Evolutionary conservation across 1,140 invertebrate genomes (phyloP).

Genomic region (Temnothorax curvispinosus): DNA sequence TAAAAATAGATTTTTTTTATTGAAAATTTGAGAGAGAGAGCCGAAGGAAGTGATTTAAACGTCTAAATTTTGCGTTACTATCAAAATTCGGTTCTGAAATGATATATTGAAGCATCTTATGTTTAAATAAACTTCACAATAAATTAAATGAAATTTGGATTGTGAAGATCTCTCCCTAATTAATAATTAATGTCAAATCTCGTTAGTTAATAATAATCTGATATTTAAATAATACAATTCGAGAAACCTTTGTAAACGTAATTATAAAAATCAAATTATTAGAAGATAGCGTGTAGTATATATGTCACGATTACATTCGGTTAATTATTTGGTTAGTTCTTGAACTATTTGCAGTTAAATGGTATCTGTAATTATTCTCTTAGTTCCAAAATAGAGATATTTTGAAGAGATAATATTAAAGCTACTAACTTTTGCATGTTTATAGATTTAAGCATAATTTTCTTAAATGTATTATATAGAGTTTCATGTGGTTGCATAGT

Average conservation of each 20-base stretch:
- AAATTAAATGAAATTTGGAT: neutral
- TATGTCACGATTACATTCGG: neutral
- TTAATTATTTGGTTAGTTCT: constrained; percentile 10
- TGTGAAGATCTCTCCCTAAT: neutral
- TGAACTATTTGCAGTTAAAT: neutral
- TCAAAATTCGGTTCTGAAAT: neutral
- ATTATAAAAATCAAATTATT: constrained; percentile 16
- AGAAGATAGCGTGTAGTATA: neutral
- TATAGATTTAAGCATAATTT: neutral
- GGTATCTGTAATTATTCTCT: neutral
- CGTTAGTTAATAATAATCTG: neutral
- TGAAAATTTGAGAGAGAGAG: neutral
- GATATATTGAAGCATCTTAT: neutral
- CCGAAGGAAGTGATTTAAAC: neutral
- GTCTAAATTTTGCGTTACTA: neutral
- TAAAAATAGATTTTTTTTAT: neutral
- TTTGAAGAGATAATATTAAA: neutral
- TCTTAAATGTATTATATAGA: neutral
- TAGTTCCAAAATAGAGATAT: neutral
- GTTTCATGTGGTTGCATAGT: neutral
- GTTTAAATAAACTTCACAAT: neutral
- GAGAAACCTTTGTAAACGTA: neutral
- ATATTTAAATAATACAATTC: constrained; percentile 15
- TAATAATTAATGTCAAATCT: neutral
- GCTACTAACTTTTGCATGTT: neutral